These are phyloP conservation scores for Perithous albicinctus DNA, from an alignment of 2,888 invertebrate genomes.

Conservation along the genomic window DNA sequence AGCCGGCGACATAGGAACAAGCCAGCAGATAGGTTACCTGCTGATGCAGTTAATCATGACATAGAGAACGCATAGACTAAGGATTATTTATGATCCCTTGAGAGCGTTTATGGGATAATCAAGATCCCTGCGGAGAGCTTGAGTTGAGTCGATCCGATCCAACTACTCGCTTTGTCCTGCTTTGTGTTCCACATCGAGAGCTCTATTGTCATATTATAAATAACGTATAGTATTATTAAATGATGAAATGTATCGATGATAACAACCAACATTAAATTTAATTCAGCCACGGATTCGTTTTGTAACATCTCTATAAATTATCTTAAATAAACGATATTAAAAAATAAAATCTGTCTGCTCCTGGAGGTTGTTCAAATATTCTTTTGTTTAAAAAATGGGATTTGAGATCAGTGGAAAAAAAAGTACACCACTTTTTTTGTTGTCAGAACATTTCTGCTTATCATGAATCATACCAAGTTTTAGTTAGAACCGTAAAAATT, in stretches of 20 bases:
- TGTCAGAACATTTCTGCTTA: too few species aligned
- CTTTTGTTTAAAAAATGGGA: too few species aligned
- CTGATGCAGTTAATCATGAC: background rate
- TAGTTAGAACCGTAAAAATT: too few species aligned
- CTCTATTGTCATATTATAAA: background rate
- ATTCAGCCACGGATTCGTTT: background rate
- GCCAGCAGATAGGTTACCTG: background rate
- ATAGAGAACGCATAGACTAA: background rate
- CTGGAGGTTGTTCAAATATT: too few species aligned
- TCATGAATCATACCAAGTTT: too few species aligned
- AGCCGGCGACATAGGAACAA: background rate
- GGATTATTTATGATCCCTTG: constrained; percentile 40
- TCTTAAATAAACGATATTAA: too few species aligned
- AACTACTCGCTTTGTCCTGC: constrained; percentile 6
- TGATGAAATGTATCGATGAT: background rate
- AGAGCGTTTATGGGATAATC: constrained; percentile 47
- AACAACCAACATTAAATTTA: background rate
- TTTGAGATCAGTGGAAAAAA: too few species aligned
- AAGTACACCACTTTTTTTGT: too few species aligned
- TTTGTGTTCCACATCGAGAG: background rate
- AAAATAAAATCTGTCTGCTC: too few species aligned
- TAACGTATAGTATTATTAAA: background rate
- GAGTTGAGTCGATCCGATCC: background rate
- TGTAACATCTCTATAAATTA: background rate
- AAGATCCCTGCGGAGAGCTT: constrained; percentile 26